Base-by-base conservation (phyloP, 2,888 invertebrate genomes). In the Sympetrum striolatum region DNA sequence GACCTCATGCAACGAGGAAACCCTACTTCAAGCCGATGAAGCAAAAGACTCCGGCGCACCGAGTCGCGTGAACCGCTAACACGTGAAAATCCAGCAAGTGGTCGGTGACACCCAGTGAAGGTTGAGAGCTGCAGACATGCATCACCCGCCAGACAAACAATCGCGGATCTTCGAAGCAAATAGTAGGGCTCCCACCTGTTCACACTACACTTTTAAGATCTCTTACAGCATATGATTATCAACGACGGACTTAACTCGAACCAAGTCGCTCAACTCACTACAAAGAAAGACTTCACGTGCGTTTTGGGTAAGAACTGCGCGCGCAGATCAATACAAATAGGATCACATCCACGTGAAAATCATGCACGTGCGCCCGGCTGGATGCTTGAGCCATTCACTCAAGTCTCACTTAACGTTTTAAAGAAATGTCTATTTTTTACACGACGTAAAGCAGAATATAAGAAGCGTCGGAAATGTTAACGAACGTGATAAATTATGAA, bases 261-360 rank as follows among this genome's bases (percentile, higher is more conserved):
- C 8, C 73, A 31, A 31, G 25, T 31, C 73, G 73, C 73, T 6
- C 15, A 73, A 25, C 18, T 4, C 12, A 73, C 73, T 73, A 73
- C 73, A 6, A 73, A 0, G 73, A 73, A 53, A 53, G 25, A n/a
- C 44, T 39, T 80, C 80, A 53, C 81, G 53, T 31, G 22, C 18
- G 53, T 18, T 18, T 53, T 53, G 53, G 53, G 53, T 1, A 53
- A 53, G 53, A 82, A 60, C 60, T 86, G 86, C 86, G 86, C 86
- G 86, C 86, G 86, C 86, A 86, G 86, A 86, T 86, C 86, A n/a
- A 86, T 86, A 64, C 73, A 73, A 73, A 37, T 58, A 22, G 60
- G 37, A 37, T 58, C 37, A 22, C 18, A 31, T 60, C 22, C 86
- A 86, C 86, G 86, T 86, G 86, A 39, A 22, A 35, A 37, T n/a